Conservation (phyloP, 2,113 vertebrate genomes). For the Ptilonorhynchus violaceus region DNA sequence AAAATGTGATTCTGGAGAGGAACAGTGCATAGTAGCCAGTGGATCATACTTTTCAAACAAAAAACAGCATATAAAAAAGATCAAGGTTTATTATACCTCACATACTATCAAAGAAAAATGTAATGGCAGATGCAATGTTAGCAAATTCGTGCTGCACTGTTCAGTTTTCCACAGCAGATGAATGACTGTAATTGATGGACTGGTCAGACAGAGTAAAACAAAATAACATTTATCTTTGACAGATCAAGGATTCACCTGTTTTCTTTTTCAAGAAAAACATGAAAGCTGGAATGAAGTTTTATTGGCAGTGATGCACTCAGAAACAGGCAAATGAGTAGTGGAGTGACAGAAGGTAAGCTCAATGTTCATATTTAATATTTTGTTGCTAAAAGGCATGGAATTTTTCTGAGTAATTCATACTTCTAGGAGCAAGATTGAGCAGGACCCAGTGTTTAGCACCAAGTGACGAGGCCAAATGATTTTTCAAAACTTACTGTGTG, state of each 20-base stretch:
- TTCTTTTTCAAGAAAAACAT: background rate
- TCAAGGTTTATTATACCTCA: slow-evolving; percentile 50
- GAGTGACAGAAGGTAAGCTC: slow-evolving; percentile 6
- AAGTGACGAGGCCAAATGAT: background rate
- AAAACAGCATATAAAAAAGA: background rate
- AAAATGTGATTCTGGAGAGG: background rate
- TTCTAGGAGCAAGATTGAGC: background rate
- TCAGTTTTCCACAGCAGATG: background rate
- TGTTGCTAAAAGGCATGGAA: background rate
- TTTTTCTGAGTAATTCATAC: background rate
- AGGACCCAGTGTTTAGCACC: background rate
- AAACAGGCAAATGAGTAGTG: background rate
- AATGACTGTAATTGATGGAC: slow-evolving; percentile 20
- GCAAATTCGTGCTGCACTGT: background rate
- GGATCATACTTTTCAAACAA: slow-evolving; percentile 18
- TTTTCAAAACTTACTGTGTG: background rate
- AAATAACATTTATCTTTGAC: slow-evolving; percentile 31
- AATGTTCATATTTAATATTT: background rate
- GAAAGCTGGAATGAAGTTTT: slow-evolving; percentile 14
- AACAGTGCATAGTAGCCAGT: background rate
- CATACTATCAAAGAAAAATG: slow-evolving; percentile 7
- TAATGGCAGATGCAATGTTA: background rate
- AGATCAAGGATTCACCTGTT: slow-evolving; percentile 31
- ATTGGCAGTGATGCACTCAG: background rate
- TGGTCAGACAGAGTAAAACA: slow-evolving; percentile 18